Base-by-base conservation (phyloP, 2,797 vertebrate species). In the Kryptopterus vitreolus region DNA sequence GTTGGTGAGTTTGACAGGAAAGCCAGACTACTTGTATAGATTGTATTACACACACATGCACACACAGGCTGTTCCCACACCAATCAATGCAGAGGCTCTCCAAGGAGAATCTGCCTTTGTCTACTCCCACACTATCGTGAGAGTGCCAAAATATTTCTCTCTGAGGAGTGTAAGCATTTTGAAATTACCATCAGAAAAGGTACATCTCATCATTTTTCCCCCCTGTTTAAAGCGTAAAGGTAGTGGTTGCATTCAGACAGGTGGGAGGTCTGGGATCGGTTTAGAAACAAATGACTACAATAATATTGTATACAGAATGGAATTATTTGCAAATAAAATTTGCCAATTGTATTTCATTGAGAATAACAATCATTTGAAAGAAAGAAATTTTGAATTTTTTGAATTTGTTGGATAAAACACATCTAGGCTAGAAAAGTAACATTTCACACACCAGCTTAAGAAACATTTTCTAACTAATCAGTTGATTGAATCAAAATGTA, bases 51-150 rank as follows among this genome's bases (percentile, higher is more conserved):
- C 35, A 75, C 62, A 62, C 38, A 59, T 15, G 22, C 26, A 62
- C 62, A 75, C 81, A 71, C 62, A 77, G 62, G 38, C 76, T 24
- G 73, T 85, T 87, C 85, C 85, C 87, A 87, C 86, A 85, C 82
- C 81, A 87, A 87, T 87, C 87, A 84, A 87, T 86, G 65, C 68
- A 59, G 78, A 81, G 79, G 80, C 82, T 86, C 77, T 83, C 83
- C 83, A 77, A 86, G 76, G 74, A 86, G 79, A 79, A 68, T 83
- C 78, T 83, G 63, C 63, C 69, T 72, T 77, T 76, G 33, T 73
- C 71, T 43, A 81, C 84, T 86, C 82, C 65, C 78, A 81, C 81
- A 82, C 63, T 77, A 35, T 52, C n/a, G 78, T 59, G 61, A 73
- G n/a, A 72, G 62, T 0, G 77, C 76, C 63, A 81, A 57, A 81